Evolutionary conservation across 2,113 vertebrate species (phyloP), one percentile per base, ranked within the genome.

Genomic region (Atherinomorus stipes): DNA sequence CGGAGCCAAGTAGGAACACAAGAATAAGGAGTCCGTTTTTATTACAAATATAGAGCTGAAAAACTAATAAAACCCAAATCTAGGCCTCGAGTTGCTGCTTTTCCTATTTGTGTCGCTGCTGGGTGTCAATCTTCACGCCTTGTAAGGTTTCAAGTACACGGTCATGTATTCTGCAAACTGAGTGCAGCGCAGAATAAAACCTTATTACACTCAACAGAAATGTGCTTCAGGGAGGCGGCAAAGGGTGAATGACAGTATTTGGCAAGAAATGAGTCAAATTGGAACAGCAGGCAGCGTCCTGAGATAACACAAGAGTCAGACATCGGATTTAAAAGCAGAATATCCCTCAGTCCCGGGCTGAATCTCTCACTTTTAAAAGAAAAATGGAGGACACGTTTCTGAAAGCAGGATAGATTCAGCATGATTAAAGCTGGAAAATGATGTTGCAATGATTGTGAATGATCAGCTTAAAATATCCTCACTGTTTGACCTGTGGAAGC

Each of bases 91-190:
- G 7, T 56, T 57, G 26, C 47, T 60, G 54, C 75, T 67, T 49
- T 18, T 28, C 63, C 64, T 72, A 83, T 78, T 64, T 21, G 28
- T 57, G 86, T 22, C 65, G 23, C 45, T 54, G 50, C 71, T n/a
- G 52, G 64, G 51, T 58, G 49, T 84, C 76, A 73, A 12, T 71
- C 78, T 52, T 37, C 51, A 31, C 47, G 42, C 56, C 62, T 23
- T 28, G 60, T 75, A 71, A 52, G 61, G 71, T 83, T 80, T 82
- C 64, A 74, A 75, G 40, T 69, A 80, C 60, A 60, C 16, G 16
- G 7, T 60, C 34, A 22, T 80, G 13, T 64, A 71, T 59, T 52
- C 50, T 28, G 44, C 59, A 51, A 76, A 69, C 64, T 1, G 15
- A 74, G 47, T n/a, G 58, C 31, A 18, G 53, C 5, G 1, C 2